Percentiles rank a stretch among this genome's conserved stretches.
These are phyloP conservation scores for Porites divaricata DNA, from an alignment of 92 coral and sea anemone species.

Conservation along the genomic window DNA sequence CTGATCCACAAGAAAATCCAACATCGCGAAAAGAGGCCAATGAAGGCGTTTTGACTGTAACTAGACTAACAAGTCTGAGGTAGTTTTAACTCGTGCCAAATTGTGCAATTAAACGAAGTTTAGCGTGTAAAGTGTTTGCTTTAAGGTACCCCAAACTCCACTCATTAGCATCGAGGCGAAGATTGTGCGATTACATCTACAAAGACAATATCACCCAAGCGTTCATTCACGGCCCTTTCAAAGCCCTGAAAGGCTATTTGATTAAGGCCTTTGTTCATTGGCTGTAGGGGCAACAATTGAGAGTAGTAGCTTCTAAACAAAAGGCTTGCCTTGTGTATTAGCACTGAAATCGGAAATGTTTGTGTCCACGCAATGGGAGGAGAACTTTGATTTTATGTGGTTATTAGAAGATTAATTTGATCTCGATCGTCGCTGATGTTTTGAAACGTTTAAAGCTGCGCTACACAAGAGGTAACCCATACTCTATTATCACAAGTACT, in stretches of 20 bases:
- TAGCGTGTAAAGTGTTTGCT: not conserved
- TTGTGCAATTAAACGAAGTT: not conserved
- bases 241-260: slow-evolving; percentile 36
- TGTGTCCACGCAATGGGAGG: slow-evolving; percentile 42
- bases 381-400: slow-evolving; percentile 53
- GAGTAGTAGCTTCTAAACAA: slow-evolving; percentile 36
- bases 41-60: too few relatives aligned
- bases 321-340: slow-evolving; percentile 39
- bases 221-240: slow-evolving; percentile 33
- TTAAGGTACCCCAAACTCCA: not conserved
- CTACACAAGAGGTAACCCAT: slow-evolving; percentile 17
- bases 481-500: not conserved
- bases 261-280: slow-evolving; percentile 52
- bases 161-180: slow-evolving; percentile 46
- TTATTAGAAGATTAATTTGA: slow-evolving; percentile 50
- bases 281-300: slow-evolving; percentile 34
- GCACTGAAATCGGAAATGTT: slow-evolving; percentile 45
- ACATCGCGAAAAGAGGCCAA: too few relatives aligned
- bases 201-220: slow-evolving; percentile 47
- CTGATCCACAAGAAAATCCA: not conserved
- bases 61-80: not conserved
- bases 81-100: not conserved
- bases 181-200: slow-evolving; percentile 33
- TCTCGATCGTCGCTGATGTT: slow-evolving; percentile 24
- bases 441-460: slow-evolving; percentile 6